These are phyloP conservation scores for Lamprologus speciosus DNA, from an alignment of 2,113 vertebrate genomes.

Conservation along the genomic window DNA sequence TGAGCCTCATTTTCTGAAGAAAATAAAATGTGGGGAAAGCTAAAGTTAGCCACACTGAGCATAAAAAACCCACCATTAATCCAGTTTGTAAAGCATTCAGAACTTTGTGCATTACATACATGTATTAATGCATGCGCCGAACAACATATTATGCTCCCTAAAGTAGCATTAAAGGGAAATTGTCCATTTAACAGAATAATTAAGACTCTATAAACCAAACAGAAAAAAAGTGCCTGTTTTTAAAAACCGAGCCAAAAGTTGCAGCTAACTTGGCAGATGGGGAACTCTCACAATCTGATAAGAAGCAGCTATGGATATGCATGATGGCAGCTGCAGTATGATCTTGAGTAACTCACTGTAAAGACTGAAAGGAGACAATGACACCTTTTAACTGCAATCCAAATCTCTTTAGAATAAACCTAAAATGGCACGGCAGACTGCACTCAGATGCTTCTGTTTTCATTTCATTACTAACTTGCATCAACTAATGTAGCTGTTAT, in stretches of 20 bases:
- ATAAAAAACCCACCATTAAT: background rate
- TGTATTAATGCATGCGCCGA: background rate
- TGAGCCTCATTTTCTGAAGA: background rate
- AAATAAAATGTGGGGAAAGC: background rate
- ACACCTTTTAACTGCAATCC: background rate
- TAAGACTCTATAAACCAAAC: background rate
- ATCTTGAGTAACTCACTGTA: background rate
- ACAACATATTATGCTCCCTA: background rate
- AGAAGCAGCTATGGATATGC: background rate
- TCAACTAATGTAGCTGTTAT: background rate
- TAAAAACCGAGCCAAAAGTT: background rate
- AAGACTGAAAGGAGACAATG: background rate
- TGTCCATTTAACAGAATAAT: background rate
- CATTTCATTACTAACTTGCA: background rate
- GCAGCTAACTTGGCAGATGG: background rate
- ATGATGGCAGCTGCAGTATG: background rate
- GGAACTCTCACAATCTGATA: background rate
- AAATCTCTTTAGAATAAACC: background rate
- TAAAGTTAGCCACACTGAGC: background rate
- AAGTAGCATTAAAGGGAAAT: background rate
- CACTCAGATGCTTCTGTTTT: background rate
- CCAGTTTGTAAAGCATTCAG: background rate
- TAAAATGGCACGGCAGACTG: background rate
- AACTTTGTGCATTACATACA: background rate
- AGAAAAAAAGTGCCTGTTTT: background rate